A percentile compares a stretch with the other conserved stretches of the same genome.
Conservation (phyloP, 2,888 invertebrate genomes). For the Mesochorus sp. region DNA sequence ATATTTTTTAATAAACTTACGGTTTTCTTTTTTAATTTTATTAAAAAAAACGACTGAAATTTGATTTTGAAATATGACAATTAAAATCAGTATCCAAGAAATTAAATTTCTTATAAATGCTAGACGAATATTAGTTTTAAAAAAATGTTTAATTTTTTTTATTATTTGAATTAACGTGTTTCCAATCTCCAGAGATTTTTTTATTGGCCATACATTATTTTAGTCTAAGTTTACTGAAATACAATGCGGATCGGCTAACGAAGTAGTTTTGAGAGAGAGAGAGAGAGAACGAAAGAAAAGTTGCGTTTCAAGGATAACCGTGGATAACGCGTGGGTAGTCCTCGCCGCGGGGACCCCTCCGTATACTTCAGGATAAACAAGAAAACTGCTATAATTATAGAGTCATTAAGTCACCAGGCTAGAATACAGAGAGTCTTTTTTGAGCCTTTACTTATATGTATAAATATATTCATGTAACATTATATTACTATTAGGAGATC, state of each 20-base stretch:
- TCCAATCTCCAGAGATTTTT: not conserved
- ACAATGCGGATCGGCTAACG: not conserved
- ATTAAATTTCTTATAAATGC: too few species aligned
- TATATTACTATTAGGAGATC: slow-evolving; percentile 30
- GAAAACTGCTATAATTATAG: slow-evolving; percentile 63
- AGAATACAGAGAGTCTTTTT: slow-evolving; percentile 4
- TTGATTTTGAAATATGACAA: too few species aligned
- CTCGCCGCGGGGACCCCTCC: slow-evolving; percentile 12
- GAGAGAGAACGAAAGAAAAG: slow-evolving; percentile 19
- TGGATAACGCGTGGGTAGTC: slow-evolving; percentile 48
- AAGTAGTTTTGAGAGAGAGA: not conserved
- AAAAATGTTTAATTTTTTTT: not conserved
- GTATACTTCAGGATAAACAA: slow-evolving; percentile 46
- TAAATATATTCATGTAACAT: not conserved
- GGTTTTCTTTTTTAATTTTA: too few species aligned
- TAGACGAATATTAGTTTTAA: not conserved
- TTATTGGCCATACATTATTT: not conserved
- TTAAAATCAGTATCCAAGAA: too few species aligned
- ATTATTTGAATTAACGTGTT: not conserved
- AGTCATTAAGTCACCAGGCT: slow-evolving; percentile 58
- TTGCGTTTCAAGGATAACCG: slow-evolving; percentile 22
- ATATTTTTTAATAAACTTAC: too few species aligned
- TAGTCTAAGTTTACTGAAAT: not conserved
- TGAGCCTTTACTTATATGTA: slow-evolving; percentile 26
- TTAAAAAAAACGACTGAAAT: too few species aligned